Evolutionary conservation across 2,113 vertebrate genomes (phyloP).

Genomic region (Heptranchias perlo): DNA sequence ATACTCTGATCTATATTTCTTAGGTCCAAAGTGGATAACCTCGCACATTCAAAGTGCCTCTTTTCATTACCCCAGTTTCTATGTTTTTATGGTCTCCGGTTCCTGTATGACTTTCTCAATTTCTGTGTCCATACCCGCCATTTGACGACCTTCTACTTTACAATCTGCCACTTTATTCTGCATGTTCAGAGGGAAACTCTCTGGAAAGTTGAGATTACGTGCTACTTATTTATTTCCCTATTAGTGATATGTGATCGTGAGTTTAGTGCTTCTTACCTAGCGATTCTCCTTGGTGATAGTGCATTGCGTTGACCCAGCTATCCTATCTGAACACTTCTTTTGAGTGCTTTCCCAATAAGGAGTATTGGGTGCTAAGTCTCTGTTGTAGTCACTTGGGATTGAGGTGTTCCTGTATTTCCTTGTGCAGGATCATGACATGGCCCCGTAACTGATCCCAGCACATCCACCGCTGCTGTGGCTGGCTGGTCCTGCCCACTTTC

Average conservation of each 20-base stretch:
- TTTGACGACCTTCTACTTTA: too few relatives aligned
- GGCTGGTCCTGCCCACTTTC: not conserved
- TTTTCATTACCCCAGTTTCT: too few relatives aligned
- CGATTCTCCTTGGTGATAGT: not conserved
- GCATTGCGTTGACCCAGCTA: too few relatives aligned
- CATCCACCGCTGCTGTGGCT: not conserved
- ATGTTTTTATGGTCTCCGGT: too few relatives aligned
- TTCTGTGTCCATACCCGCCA: too few relatives aligned
- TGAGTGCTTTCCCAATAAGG: not conserved
- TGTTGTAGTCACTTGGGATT: not conserved
- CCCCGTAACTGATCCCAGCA: not conserved
- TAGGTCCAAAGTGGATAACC: not conserved
- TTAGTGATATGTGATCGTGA: too few relatives aligned
- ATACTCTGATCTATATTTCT: not conserved
- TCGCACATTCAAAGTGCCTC: not conserved
- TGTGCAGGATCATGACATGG: not conserved
- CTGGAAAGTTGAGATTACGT: too few relatives aligned
- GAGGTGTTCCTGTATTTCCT: not conserved
- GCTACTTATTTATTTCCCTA: too few relatives aligned
- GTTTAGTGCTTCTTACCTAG: not conserved
- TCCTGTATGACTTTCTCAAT: too few relatives aligned
- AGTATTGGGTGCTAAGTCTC: not conserved
- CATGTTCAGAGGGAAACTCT: too few relatives aligned
- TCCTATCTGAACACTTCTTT: not conserved
- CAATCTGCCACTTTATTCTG: too few relatives aligned